Evolutionary conservation across 1,140 invertebrate genomes (phyloP).

Genomic region (Odontomachus brunneus): DNA sequence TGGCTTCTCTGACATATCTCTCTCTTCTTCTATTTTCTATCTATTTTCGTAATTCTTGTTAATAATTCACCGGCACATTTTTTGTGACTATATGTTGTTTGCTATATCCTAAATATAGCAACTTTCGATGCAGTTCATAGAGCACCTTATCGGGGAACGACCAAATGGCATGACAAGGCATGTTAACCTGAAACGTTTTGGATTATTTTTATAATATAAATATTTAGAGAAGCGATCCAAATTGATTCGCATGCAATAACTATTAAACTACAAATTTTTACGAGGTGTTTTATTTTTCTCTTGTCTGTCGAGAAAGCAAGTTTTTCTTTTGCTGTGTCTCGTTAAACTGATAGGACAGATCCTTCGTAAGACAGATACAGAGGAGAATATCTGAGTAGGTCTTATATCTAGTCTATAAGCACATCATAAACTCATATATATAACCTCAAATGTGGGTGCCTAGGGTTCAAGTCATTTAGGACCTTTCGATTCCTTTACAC

Average conservation of each 20-base stretch:
- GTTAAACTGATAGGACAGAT: background rate
- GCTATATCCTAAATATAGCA: constrained; percentile 54
- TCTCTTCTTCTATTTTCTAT: background rate
- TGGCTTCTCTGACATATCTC: background rate
- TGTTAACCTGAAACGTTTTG: constrained; percentile 56
- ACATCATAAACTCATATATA: too few relatives aligned
- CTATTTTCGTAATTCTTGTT: background rate
- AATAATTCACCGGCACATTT: constrained; percentile 18
- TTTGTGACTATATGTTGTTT: background rate
- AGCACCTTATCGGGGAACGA: constrained; percentile 46
- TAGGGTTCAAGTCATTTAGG: too few relatives aligned
- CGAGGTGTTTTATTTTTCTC: too few relatives aligned
- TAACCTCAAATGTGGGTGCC: too few relatives aligned
- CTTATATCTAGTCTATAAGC: background rate
- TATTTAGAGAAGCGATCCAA: constrained; percentile 26
- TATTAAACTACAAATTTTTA: too few relatives aligned
- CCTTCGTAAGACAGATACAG: background rate
- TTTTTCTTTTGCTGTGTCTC: background rate
- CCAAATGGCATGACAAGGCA: constrained; percentile 11
- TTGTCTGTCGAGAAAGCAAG: too few relatives aligned
- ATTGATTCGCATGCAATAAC: too few relatives aligned
- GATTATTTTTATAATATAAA: constrained; percentile 44
- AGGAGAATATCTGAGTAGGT: too few relatives aligned
- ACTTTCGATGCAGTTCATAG: constrained; percentile 62
- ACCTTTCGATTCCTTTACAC: too few relatives aligned